phyloP scores from a whole-genome alignment of 2,888 invertebrate species.

The Drosophila dives region DNA sequence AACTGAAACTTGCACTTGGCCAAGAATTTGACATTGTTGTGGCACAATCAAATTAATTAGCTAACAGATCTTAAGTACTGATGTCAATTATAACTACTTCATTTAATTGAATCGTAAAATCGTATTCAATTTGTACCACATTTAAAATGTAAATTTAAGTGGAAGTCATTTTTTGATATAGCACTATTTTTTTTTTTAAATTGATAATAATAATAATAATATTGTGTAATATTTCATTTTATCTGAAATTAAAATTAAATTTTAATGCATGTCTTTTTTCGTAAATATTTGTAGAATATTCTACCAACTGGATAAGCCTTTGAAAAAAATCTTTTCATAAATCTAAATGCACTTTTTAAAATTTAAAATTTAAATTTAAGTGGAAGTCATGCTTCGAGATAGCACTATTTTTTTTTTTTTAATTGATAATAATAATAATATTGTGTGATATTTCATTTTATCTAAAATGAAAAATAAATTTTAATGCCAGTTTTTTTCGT shows the following conservation, averaged over 20 bases:
- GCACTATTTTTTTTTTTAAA: not conserved
- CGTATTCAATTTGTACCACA: not conserved
- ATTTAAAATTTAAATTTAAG: not conserved
- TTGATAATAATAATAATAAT: too few species aligned
- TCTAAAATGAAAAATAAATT: not conserved
- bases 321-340: too few species aligned
- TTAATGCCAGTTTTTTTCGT: not conserved
- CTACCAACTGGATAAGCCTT: not conserved
- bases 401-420: not conserved
- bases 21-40: not conserved
- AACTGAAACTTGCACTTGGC: not conserved
- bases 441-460: not conserved
- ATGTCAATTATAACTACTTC: not conserved
- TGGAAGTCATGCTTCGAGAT: not conserved
- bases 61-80: constrained; percentile 4
- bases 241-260: not conserved
- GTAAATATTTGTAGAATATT: not conserved
- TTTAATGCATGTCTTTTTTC: not conserved
- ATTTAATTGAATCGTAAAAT: not conserved
- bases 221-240: too few species aligned
- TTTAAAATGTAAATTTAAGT: not conserved
- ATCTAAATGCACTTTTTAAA: not conserved
- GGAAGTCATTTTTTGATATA: not conserved
- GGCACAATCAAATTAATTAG: constrained; percentile 17
- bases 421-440: too few species aligned